phyloP scores from a whole-genome alignment of 2,113 vertebrate species.

The Rhineura floridana region DNA sequence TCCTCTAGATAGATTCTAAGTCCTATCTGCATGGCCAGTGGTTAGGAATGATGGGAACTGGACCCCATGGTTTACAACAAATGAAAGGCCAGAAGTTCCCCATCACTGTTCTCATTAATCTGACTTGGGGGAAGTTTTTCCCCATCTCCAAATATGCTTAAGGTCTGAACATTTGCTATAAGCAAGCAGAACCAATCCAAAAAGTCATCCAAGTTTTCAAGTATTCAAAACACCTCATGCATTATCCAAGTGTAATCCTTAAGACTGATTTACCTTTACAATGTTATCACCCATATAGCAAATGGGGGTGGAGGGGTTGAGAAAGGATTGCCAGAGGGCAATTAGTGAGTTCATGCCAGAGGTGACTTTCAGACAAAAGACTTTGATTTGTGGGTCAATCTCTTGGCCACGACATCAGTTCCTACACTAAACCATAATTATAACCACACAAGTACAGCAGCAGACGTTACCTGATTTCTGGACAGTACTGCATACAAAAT shows the following conservation, averaged over 20 bases:
- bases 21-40: not conserved
- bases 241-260: not conserved
- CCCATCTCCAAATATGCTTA: not conserved
- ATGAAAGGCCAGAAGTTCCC: no score
- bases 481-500: slow-evolving; percentile 89
- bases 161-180: not conserved
- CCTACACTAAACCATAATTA: not conserved
- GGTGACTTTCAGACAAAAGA: not conserved
- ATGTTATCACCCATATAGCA: not conserved
- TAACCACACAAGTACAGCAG: not conserved
- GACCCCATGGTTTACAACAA: not conserved
- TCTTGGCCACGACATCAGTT: not conserved
- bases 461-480: slow-evolving; percentile 85
- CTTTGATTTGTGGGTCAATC: not conserved
- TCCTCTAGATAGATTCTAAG: no score
- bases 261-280: not conserved
- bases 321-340: not conserved
- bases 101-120: no score
- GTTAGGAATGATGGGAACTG: not conserved
- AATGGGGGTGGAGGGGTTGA: not conserved
- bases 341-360: not conserved
- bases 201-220: not conserved
- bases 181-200: not conserved
- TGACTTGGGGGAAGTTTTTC: not conserved
- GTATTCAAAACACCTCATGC: not conserved